Evolutionary conservation across 2,113 vertebrate genomes (phyloP).

Genomic region (Muntiacus muntjak): DNA sequence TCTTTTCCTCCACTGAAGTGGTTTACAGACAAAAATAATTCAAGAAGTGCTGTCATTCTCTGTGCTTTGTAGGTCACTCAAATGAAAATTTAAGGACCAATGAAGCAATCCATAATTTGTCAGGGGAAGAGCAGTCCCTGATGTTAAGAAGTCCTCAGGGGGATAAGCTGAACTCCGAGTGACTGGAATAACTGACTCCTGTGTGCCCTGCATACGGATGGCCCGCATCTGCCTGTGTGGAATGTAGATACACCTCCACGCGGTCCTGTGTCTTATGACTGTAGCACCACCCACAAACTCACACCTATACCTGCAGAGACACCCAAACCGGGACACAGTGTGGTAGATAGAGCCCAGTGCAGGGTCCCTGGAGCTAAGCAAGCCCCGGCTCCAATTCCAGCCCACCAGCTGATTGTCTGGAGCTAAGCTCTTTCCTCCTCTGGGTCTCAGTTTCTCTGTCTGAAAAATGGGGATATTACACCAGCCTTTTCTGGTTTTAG

Average conservation of each 20-base stretch:
- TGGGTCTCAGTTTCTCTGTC: neutral
- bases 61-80: constrained; percentile 29
- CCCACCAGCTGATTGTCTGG: neutral
- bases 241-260: too few relatives aligned
- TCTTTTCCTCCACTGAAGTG: neutral
- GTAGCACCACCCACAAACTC: neutral
- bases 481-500: neutral
- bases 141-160: neutral
- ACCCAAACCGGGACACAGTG: neutral
- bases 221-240: neutral
- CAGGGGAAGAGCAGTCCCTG: neutral
- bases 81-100: constrained; percentile 27
- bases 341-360: neutral
- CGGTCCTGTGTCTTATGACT: neutral
- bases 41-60: neutral
- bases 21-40: constrained; percentile 21
- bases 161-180: neutral
- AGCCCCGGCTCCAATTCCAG: neutral
- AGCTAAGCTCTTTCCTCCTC: neutral
- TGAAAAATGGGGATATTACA: neutral
- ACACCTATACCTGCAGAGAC: neutral
- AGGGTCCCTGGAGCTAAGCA: accelerated
- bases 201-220: neutral
- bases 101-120: constrained; percentile 41
- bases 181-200: neutral